Evolutionary conservation across 2,888 invertebrate genomes (phyloP).

Genomic region (Ashinkailepas kermadecensis): DNA sequence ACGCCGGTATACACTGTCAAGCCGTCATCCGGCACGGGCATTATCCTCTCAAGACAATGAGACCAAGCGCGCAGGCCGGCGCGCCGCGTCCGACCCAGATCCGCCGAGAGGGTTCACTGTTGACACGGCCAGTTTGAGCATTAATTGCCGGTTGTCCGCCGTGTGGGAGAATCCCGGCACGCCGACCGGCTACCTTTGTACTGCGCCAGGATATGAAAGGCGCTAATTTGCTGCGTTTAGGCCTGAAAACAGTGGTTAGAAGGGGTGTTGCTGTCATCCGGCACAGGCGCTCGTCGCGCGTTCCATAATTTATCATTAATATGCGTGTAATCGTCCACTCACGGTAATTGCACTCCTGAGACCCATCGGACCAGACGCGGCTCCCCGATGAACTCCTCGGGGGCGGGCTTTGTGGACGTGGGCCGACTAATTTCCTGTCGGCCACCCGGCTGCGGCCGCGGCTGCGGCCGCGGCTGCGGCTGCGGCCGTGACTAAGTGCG

Average conservation of each 20-base stretch:
- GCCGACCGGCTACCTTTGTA: background rate
- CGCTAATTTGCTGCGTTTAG: slow-evolving; percentile 20
- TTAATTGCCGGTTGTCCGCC: background rate
- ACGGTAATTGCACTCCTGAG: background rate
- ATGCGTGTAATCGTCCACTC: slow-evolving; percentile 8
- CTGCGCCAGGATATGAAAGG: background rate
- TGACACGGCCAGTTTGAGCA: background rate
- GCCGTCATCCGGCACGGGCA: slow-evolving; percentile 3
- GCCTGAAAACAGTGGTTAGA: slow-evolving; percentile 20
- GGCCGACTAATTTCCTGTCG: background rate
- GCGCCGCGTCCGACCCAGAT: background rate
- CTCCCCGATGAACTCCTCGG: background rate
- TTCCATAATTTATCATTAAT: slow-evolving; percentile 14
- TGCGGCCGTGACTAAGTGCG: too few species aligned
- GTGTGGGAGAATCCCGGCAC: background rate
- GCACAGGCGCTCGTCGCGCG: background rate
- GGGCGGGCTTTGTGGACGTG: background rate
- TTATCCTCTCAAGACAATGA: slow-evolving; percentile 20
- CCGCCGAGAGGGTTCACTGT: background rate
- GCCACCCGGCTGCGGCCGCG: too few species aligned
- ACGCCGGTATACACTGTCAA: background rate
- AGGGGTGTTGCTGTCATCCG: background rate
- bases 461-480: too few species aligned
- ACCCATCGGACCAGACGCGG: background rate
- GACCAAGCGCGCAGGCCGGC: background rate